Base-by-base conservation (phyloP, 2,888 invertebrate genomes). In the Cephalotes varians region DNA sequence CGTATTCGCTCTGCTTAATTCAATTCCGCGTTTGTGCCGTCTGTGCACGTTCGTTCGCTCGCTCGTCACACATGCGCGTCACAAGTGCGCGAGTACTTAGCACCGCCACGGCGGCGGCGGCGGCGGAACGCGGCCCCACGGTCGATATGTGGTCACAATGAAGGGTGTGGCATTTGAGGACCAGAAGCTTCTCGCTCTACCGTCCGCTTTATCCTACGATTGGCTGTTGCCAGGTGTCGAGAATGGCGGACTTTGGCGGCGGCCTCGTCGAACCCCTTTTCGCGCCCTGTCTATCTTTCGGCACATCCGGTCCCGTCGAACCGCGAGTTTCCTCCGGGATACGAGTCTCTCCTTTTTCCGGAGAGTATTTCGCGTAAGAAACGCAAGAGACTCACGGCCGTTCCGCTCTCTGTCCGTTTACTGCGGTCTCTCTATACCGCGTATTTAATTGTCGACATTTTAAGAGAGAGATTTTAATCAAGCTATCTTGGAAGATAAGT, bases 131-230 rank as follows among this genome's bases (percentile, higher is more conserved):
- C 82, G 72, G 85, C 87, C 82, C 84, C 67, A 89, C 91, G 93
- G 93, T 93, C 93, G 93, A 93, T 93, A 93, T 93, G 89, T 91
- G 91, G 90, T 91, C 92, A 92, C 92, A 93, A 93, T 92, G 91
- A 92, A 93, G 94, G 94, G 94, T 94, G 94, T 94, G 94, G 94
- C 94, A 90, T 93, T 94, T 91, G 92, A 94, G 92, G 91, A 93
- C 91, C 91, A 91, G 92, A 93, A 91, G 87, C 90, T 89, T 90
- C 77, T 79, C 77, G 56, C 71, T 89, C 90, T 86, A 85, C 91
- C 89, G 88, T 88, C 88, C 90, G 88, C 91, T 90, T 91, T 89
- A 90, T 88, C 91, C 92, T 90, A 91, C 92, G 90, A 93, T 93
- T 93, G 93, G 93, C 90, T 91, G 92, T 89, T 89, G 87, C 89